Evolutionary conservation across 2,113 vertebrate species (phyloP), one percentile per base, ranked within the genome.

Genomic region (Pristiophorus japonicus): DNA sequence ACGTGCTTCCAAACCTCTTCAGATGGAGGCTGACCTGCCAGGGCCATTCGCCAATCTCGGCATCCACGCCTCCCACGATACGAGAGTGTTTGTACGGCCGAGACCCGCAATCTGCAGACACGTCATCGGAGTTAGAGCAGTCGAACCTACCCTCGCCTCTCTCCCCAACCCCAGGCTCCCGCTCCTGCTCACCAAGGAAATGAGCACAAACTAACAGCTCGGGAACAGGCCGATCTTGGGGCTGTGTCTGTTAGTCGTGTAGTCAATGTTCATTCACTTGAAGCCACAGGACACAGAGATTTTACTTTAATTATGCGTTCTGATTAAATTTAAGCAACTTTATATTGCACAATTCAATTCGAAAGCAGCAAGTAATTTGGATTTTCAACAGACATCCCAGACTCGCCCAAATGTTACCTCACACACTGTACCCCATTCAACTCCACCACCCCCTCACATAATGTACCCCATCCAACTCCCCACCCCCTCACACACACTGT

Each of bases 41-140:
- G 0, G 88, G 88, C 88, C 88, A 91, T 63, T 91, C 88, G 98
- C 98, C 99, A 5, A 96, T 96, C 0, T 98, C 97, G 0, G 98
- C 97, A 0, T 98, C 96, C 96, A 97, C 96, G 30, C 99, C 99
- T 0, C 99, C 99, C 0, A 99, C 99, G 0, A 99, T 98, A n/a
- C 99, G 98, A 0, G 98, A 97, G 8, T 96, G 96, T 96, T 96
- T 98, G 59, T 97, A 98, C 0, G 96, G 96, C 1, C 97, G 98
- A 70, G 51, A 96, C 22, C 99, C 99, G 5, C 99, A 99, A 75
- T 97, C 99, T 99, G 95, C 12, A 51, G n/a, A 55, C n/a, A 47
- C 1, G 63, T 59, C 84, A 87, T 51, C 84, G 0, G 34, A 38
- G 16, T 81, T 78, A 38, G 75, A 78, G 75, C 67, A 30, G 27